phyloP scores from a whole-genome alignment of 1,140 invertebrate genomes.

The Campoletis sonorensis region DNA sequence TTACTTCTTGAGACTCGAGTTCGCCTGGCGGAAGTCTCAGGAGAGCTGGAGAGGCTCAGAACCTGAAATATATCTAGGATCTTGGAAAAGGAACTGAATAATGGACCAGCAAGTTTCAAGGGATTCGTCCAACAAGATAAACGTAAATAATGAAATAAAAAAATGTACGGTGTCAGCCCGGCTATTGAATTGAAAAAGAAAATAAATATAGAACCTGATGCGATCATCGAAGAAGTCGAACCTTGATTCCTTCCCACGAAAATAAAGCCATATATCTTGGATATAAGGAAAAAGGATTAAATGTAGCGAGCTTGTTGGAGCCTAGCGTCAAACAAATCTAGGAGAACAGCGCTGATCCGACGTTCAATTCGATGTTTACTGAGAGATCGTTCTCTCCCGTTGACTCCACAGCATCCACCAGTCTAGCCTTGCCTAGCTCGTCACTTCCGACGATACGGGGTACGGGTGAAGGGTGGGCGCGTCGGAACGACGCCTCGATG shows the following conservation, averaged over 20 bases:
- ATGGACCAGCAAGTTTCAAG: too few species aligned
- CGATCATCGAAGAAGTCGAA: too few species aligned
- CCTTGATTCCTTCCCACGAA: not conserved
- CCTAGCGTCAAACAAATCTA: not conserved
- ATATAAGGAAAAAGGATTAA: not conserved
- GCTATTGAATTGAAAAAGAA: too few species aligned
- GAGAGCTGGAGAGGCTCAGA: too few species aligned
- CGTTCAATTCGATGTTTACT: slow-evolving; percentile 48
- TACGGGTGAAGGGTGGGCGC: not conserved
- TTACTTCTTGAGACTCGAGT: too few species aligned
- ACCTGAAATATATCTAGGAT: too few species aligned
- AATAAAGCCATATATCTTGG: not conserved
- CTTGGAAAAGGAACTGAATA: too few species aligned
- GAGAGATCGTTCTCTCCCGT: slow-evolving; percentile 61
- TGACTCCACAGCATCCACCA: slow-evolving; percentile 65
- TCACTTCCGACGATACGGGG: not conserved
- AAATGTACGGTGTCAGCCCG: too few species aligned
- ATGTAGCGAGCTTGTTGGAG: not conserved
- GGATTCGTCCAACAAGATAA: too few species aligned
- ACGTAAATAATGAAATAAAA: too few species aligned
- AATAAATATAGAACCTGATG: too few species aligned
- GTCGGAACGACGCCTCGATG: slow-evolving; percentile 66
- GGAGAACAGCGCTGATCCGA: not conserved
- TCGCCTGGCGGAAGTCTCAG: too few species aligned
- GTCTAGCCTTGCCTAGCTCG: not conserved